These are phyloP conservation scores for Phenacoccus solenopsis DNA, from an alignment of 1,140 invertebrate species.

Conservation along the genomic window DNA sequence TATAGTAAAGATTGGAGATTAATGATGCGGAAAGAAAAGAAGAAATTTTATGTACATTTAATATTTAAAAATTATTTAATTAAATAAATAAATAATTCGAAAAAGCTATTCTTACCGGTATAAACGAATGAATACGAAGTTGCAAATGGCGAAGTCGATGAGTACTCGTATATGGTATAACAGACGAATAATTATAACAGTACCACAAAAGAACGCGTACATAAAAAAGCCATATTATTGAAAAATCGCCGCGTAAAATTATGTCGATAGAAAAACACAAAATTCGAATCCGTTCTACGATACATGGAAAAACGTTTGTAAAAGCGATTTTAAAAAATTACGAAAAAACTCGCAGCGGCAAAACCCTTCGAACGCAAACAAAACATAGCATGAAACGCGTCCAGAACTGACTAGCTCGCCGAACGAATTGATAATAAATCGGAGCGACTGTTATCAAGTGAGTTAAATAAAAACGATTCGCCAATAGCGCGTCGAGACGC, in stretches of 20 bases:
- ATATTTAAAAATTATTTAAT: too few relatives aligned
- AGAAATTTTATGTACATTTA: too few relatives aligned
- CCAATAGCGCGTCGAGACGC: not conserved
- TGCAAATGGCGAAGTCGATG: not conserved
- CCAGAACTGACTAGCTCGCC: not conserved
- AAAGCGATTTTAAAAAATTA: too few relatives aligned
- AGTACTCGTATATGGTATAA: too few relatives aligned
- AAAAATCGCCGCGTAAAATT: not conserved
- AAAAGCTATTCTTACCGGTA: not conserved
- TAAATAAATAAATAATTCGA: too few relatives aligned
- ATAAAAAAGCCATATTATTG: not conserved
- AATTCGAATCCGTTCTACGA: not conserved
- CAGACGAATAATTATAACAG: not conserved
- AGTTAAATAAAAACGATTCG: not conserved
- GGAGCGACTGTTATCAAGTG: not conserved
- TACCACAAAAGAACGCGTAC: not conserved
- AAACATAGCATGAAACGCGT: not conserved
- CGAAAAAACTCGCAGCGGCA: not conserved
- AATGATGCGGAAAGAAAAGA: too few relatives aligned
- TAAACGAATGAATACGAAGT: not conserved
- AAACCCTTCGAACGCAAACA: not conserved
- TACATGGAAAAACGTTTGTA: constrained; percentile 2
- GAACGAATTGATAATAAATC: not conserved
- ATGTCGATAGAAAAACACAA: not conserved
- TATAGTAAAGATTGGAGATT: too few relatives aligned